Percentiles rank a stretch among this genome's conserved stretches.
Conservation (phyloP, 2,888 invertebrate species). For the Platypus cylindrus region DNA sequence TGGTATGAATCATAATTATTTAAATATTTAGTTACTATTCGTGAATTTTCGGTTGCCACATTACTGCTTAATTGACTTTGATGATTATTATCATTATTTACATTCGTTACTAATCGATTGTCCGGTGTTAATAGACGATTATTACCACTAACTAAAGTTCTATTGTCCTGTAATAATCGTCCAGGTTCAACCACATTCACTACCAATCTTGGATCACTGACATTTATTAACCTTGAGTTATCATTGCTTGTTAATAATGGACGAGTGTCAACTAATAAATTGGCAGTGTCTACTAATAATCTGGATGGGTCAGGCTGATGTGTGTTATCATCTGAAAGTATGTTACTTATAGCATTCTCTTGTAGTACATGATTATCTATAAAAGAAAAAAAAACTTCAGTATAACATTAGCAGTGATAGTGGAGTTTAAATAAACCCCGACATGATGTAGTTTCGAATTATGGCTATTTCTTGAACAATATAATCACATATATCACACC, state of each 20-base stretch:
- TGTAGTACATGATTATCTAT: constrained; percentile 27
- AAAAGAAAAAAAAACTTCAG: no score
- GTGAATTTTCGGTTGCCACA: no score
- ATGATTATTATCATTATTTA: constrained; percentile 22
- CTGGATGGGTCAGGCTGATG: constrained; percentile 9
- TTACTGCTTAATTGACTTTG: no score
- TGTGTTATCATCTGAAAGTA: constrained; percentile 17
- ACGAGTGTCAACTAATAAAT: constrained; percentile 25
- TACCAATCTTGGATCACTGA: constrained; percentile 27
- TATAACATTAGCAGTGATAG: no score
- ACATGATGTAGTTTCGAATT: no score
- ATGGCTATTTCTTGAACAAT: no score
- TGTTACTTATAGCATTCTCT: no score
- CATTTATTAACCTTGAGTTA: constrained; percentile 22
- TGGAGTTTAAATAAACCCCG: no score
- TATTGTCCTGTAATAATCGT: constrained; percentile 29
- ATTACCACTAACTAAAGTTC: constrained; percentile 27
- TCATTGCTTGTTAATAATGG: constrained; percentile 23
- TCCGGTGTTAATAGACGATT: constrained; percentile 28
- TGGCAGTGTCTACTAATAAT: constrained; percentile 20
- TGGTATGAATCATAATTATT: constrained; percentile 35
- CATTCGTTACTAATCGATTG: constrained; percentile 26
- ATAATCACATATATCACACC: no score
- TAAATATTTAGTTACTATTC: constrained; percentile 34
- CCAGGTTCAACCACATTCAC: constrained; percentile 31